Base-by-base conservation (phyloP, 2,797 vertebrate genomes). In the Heliangelus exortis region DNA sequence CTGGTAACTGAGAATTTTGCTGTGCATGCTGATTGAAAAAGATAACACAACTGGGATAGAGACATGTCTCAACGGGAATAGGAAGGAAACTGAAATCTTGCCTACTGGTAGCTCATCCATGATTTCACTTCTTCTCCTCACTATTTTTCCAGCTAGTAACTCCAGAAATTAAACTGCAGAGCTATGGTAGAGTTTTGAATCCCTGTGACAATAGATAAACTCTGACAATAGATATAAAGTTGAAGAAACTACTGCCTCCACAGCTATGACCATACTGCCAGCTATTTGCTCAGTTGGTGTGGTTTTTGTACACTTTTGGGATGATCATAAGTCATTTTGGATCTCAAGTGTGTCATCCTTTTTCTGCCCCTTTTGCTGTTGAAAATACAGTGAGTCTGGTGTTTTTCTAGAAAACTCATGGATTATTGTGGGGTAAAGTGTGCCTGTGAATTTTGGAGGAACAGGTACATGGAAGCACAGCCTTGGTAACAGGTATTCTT, bases 1-100 rank as follows among this genome's bases (percentile, higher is more conserved):
- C 87, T 86, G 48, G 85, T 90, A 96, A 97, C 55, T 63, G 21
- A 47, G 20, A 50, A 50, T 92, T 48, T 86, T 91, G 18, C 79
- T 87, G 83, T 83, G 73, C 95, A 94, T 66, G 51, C 8, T 83
- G 33, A 19, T 57, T 77, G 54, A 78, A 87, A 87, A 92, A 54
- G 31, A 31, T 79, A 84, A 84, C 22, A 18, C 16, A 51, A 33
- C 0, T 1, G 18, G 62, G 34, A 62, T 72, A 75, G 13, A 63
- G 57, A 57, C 58, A 17, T 65, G 66, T 69, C 41, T 61, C n/a
- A 51, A 63, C 51, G 86, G 72, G 41, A 58, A 54, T 81, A 73
- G 72, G 63, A 81, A 69, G 31, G 43, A 62, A 92, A 59, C 6
- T 41, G 48, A 90, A 89, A 73, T 47, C 31, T 87, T 1, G 17